These are phyloP conservation scores for Hydropsyche betteni DNA, from an alignment of 2,888 invertebrate species.

Conservation along the genomic window DNA sequence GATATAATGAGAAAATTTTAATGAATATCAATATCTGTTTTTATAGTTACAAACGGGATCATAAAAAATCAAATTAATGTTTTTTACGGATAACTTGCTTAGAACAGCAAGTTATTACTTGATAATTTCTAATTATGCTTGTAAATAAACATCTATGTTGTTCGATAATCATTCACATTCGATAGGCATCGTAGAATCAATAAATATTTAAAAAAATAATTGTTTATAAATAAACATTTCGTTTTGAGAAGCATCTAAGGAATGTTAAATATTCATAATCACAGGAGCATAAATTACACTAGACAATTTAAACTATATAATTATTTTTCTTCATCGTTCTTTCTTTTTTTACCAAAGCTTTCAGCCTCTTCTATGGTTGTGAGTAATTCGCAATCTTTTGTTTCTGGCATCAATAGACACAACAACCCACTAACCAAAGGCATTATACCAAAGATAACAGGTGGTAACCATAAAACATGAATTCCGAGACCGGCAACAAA, in stretches of 20 bases:
- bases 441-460: slow-evolving; percentile 75
- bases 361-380: slow-evolving; percentile 86
- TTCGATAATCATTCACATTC: no score
- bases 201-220: no score
- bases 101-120: no score
- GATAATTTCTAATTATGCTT: no score
- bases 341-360: slow-evolving; percentile 61
- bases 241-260: background rate
- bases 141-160: no score
- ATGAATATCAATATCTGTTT: no score
- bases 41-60: no score
- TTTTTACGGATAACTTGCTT: no score
- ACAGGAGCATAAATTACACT: background rate
- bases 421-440: slow-evolving; percentile 75
- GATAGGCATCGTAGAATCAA: no score
- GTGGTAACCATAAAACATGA: slow-evolving; percentile 71
- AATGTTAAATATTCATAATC: slow-evolving; percentile 5
- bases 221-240: no score
- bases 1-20: no score
- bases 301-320: background rate
- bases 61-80: no score
- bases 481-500: slow-evolving; percentile 76
- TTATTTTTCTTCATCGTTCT: slow-evolving; percentile 22
- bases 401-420: slow-evolving; percentile 79
- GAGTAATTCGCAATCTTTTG: slow-evolving; percentile 77